phyloP scores from a whole-genome alignment of 1,140 invertebrate species.

The Bombus difficillimus region DNA sequence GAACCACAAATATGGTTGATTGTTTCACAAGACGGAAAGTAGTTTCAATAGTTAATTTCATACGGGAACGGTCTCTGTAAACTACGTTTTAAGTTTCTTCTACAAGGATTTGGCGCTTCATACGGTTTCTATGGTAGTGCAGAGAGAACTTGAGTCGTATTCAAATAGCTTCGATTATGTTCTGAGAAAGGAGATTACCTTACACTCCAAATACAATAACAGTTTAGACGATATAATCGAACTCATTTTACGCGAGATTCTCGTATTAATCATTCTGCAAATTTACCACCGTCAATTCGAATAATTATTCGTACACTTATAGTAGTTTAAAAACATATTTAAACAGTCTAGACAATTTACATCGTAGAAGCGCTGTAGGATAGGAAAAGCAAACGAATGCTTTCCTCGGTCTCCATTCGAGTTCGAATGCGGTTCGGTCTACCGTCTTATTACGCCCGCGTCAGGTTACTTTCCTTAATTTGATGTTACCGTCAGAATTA shows the following conservation, averaged over 20 bases:
- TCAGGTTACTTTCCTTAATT: constrained; percentile 22
- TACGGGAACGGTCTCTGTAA: background rate
- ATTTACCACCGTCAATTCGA: background rate
- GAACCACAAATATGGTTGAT: too few species aligned
- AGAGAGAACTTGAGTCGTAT: background rate
- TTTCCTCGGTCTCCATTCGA: background rate
- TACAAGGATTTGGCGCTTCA: background rate
- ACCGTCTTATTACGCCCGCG: constrained; percentile 12
- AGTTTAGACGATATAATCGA: background rate
- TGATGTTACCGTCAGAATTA: background rate
- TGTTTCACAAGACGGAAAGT: background rate
- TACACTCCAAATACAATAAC: background rate
- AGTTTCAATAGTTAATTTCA: background rate
- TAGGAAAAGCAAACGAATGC: background rate
- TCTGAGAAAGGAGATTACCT: background rate
- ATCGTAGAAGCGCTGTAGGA: background rate
- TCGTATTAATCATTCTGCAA: background rate
- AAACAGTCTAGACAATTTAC: background rate
- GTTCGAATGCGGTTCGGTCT: background rate
- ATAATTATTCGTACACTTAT: background rate
- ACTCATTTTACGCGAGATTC: background rate
- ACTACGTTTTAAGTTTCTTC: background rate
- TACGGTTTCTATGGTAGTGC: background rate
- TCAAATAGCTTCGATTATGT: background rate
- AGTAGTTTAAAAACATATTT: background rate